phyloP scores from a whole-genome alignment of 2,113 vertebrate genomes.

The Eidolon helvum region DNA sequence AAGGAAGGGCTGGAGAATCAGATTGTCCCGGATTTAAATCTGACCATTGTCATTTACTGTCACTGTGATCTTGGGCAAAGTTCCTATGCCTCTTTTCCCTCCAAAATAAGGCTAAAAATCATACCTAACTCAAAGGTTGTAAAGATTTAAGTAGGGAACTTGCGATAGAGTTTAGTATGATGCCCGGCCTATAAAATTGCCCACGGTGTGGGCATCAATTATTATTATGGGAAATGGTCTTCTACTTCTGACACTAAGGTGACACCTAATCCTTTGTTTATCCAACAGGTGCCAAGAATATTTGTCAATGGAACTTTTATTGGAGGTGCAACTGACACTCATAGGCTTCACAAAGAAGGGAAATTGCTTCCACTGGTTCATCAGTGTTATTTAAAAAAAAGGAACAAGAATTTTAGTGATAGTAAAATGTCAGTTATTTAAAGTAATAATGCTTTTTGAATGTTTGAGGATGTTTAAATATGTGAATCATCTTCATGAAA shows the following conservation, averaged over 20 bases:
- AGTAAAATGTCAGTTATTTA: neutral
- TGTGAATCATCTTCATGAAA: neutral
- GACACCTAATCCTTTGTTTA: conserved; percentile 44
- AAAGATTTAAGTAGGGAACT: neutral
- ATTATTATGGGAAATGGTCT: neutral
- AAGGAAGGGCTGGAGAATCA: neutral
- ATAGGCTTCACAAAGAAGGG: conserved; percentile 91
- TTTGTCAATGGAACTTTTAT: conserved; percentile 95
- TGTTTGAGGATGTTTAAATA: neutral
- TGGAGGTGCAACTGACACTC: conserved; percentile 93
- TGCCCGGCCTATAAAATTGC: neutral
- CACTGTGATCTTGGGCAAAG: neutral
- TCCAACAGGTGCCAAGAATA: conserved; percentile 92
- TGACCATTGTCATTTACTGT: neutral
- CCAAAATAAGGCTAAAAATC: neutral
- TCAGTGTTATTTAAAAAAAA: conserved; percentile 87
- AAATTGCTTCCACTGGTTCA: conserved; percentile 90
- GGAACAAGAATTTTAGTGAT: conserved; percentile 48
- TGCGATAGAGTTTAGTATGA: neutral
- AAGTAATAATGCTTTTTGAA: neutral
- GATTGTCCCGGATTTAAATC: neutral
- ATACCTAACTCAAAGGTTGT: neutral
- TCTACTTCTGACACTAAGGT: neutral
- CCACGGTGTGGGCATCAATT: neutral
- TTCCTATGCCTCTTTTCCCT: neutral